Evolutionary conservation across 2,888 invertebrate genomes (phyloP).

Genomic region (Pammene aurita): DNA sequence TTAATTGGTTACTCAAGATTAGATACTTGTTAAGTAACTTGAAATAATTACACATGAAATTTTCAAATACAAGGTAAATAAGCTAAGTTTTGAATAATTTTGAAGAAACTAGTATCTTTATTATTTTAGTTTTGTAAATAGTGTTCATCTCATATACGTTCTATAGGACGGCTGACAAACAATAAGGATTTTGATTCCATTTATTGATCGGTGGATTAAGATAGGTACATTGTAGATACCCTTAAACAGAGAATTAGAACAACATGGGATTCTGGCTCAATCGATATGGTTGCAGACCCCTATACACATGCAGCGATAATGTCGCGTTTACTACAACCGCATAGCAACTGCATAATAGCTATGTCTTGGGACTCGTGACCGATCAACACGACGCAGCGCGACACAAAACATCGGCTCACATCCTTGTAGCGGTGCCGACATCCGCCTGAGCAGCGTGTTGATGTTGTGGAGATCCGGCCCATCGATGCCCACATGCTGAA

Average conservation of each 20-base stretch:
- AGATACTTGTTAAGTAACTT: too few relatives aligned
- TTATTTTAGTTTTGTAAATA: too few relatives aligned
- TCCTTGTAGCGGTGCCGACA: constrained; percentile 58
- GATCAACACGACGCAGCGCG: constrained; percentile 56
- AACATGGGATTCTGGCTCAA: background rate
- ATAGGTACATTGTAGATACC: too few relatives aligned
- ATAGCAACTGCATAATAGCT: constrained; percentile 38
- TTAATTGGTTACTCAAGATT: too few relatives aligned
- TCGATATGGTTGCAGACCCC: background rate
- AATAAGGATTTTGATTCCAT: too few relatives aligned
- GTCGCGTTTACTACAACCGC: constrained; percentile 27
- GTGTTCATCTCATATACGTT: too few relatives aligned
- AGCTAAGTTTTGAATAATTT: too few relatives aligned
- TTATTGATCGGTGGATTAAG: too few relatives aligned
- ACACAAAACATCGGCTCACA: constrained; percentile 59
- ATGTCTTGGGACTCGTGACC: constrained; percentile 58
- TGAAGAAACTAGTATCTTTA: too few relatives aligned
- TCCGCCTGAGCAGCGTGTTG: constrained; percentile 49
- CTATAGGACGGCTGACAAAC: too few relatives aligned
- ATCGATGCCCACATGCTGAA: constrained; percentile 24
- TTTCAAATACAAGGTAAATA: too few relatives aligned
- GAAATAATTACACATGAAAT: too few relatives aligned
- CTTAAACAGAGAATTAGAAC: background rate
- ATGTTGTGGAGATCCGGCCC: constrained; percentile 40
- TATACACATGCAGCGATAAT: constrained; percentile 1